These are phyloP conservation scores for Ditula angustiorana DNA, from an alignment of 2,888 invertebrate genomes.

Conservation along the genomic window DNA sequence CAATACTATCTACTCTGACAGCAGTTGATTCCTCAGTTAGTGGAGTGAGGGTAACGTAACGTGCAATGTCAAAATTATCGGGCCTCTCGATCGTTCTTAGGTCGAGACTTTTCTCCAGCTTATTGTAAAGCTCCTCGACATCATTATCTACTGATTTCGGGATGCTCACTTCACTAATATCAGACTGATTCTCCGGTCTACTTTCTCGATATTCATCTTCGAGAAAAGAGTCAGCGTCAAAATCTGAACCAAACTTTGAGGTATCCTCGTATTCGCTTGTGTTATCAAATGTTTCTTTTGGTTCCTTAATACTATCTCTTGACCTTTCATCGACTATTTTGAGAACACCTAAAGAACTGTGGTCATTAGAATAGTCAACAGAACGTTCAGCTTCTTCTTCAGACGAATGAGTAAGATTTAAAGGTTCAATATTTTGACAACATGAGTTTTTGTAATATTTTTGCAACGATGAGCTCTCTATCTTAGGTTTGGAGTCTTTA, in stretches of 20 bases:
- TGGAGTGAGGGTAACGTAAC: slow-evolving; percentile 64
- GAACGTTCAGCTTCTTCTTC: slow-evolving; percentile 55
- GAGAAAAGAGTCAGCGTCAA: slow-evolving; percentile 74
- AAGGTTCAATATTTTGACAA: slow-evolving; percentile 59
- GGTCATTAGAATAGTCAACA: slow-evolving; percentile 48
- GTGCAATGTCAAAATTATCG: slow-evolving; percentile 51
- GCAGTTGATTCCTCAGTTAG: slow-evolving; percentile 70
- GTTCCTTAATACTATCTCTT: slow-evolving; percentile 7
- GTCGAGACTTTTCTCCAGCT: slow-evolving; percentile 58
- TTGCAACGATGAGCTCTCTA: not conserved
- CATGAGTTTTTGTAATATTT: slow-evolving; percentile 38
- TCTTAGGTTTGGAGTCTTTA: not conserved
- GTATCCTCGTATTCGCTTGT: slow-evolving; percentile 35
- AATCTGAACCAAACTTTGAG: slow-evolving; percentile 54
- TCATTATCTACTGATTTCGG: slow-evolving; percentile 66
- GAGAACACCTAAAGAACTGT: slow-evolving; percentile 51
- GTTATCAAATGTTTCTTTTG: not conserved
- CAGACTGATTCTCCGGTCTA: slow-evolving; percentile 42
- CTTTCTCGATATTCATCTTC: slow-evolving; percentile 47
- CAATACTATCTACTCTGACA: slow-evolving; percentile 58
- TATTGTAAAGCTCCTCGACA: slow-evolving; percentile 68
- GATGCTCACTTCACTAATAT: slow-evolving; percentile 56
- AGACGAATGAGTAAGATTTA: slow-evolving; percentile 53
- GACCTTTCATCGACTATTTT: slow-evolving; percentile 40
- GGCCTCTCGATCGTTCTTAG: slow-evolving; percentile 47